Conservation (phyloP, 1,140 invertebrate genomes). For the Drosophila hydei region DNA sequence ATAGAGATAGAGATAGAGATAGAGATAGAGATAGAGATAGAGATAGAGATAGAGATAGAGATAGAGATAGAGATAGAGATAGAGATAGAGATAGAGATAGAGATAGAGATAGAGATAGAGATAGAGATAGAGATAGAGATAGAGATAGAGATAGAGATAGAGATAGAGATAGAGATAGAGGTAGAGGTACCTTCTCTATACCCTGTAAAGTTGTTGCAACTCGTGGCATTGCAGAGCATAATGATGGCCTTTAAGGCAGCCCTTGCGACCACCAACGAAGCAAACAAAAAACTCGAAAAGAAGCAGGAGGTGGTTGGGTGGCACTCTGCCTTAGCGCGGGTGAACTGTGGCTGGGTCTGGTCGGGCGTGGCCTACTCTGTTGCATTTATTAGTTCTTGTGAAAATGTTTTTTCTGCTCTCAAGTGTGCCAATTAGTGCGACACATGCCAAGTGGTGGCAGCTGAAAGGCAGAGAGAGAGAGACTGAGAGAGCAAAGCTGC, state of each 20-base stretch:
- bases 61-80: too few relatives aligned
- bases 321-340: neutral
- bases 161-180: too few relatives aligned
- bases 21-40: too few relatives aligned
- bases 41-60: too few relatives aligned
- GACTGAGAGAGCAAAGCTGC: neutral
- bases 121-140: too few relatives aligned
- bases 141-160: too few relatives aligned
- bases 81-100: too few relatives aligned
- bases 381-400: conserved; percentile 60
- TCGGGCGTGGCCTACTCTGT: conserved; percentile 3
- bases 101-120: too few relatives aligned
- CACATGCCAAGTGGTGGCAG: too few relatives aligned
- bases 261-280: conserved; percentile 3
- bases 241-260: conserved; percentile 38
- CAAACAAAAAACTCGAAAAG: conserved; percentile 16
- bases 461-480: neutral
- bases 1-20: too few relatives aligned
- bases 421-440: conserved; percentile 49
- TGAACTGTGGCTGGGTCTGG: neutral
- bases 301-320: neutral
- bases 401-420: conserved; percentile 48
- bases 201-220: neutral
- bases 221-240: conserved; percentile 1
- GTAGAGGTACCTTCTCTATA: neutral